These are phyloP conservation scores for Drosophila phalerata DNA, from an alignment of 2,888 invertebrate species.

Conservation along the genomic window DNA sequence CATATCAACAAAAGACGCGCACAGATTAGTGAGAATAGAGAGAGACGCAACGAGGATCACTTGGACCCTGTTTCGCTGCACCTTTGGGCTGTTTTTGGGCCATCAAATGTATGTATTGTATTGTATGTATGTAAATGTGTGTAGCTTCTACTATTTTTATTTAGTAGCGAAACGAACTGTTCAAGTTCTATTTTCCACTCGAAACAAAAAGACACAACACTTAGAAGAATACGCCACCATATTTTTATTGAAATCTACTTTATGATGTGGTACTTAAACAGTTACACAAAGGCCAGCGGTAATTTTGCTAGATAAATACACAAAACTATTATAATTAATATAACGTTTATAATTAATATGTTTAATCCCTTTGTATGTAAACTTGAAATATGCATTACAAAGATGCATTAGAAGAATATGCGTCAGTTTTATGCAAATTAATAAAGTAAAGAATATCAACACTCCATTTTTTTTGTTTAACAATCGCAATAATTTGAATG, in stretches of 20 bases:
- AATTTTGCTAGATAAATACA: slow-evolving; percentile 64
- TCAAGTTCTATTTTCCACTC: background rate
- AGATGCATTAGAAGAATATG: slow-evolving; percentile 53
- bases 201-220: slow-evolving; percentile 36
- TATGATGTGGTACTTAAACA: slow-evolving; percentile 75
- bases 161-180: slow-evolving; percentile 22
- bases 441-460: slow-evolving; percentile 50
- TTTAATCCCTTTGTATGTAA: slow-evolving; percentile 77
- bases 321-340: slow-evolving; percentile 72
- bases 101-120: slow-evolving; percentile 44
- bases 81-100: slow-evolving; percentile 41
- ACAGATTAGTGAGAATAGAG: slow-evolving; percentile 36
- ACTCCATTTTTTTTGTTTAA: background rate
- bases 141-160: slow-evolving; percentile 52
- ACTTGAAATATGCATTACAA: slow-evolving; percentile 64
- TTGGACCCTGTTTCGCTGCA: slow-evolving; percentile 44
- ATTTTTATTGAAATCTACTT: slow-evolving; percentile 63
- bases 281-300: slow-evolving; percentile 62
- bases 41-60: slow-evolving; percentile 5
- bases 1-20: slow-evolving; percentile 35
- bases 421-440: slow-evolving; percentile 73
- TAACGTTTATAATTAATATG: slow-evolving; percentile 71
- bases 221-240: slow-evolving; percentile 54
- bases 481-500: background rate
- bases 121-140: slow-evolving; percentile 67